phyloP scores from a whole-genome alignment of 2,113 vertebrate genomes.

The Onychostruthus taczanowskii region DNA sequence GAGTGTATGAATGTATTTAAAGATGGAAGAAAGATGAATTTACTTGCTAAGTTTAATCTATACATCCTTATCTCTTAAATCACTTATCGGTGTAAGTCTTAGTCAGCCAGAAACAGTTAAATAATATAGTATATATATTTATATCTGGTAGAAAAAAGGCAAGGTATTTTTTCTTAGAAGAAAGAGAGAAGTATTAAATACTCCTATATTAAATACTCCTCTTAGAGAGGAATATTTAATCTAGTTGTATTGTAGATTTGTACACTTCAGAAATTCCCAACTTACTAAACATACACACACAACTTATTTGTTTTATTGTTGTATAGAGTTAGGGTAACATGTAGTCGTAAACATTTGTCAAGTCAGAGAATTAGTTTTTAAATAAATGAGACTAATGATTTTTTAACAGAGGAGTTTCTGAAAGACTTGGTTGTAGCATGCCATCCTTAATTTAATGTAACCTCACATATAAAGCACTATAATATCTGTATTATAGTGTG shows the following conservation, averaged over 20 bases:
- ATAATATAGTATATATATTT: background rate
- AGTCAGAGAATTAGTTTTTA: background rate
- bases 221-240: background rate
- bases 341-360: background rate
- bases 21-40: background rate
- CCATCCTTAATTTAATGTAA: background rate
- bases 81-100: background rate
- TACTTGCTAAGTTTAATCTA: background rate
- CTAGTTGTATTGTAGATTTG: background rate
- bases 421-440: background rate
- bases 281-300: background rate
- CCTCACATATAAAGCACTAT: background rate
- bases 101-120: background rate
- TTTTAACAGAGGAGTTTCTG: background rate
- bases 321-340: background rate
- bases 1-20: background rate
- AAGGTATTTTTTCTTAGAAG: background rate
- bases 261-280: background rate
- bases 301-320: background rate
- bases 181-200: too few species aligned
- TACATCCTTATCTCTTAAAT: background rate
- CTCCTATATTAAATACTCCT: too few species aligned
- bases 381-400: background rate
- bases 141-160: background rate
- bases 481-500: background rate